These are phyloP conservation scores for Nudaria mundana DNA, from an alignment of 2,888 invertebrate species.

Conservation along the genomic window DNA sequence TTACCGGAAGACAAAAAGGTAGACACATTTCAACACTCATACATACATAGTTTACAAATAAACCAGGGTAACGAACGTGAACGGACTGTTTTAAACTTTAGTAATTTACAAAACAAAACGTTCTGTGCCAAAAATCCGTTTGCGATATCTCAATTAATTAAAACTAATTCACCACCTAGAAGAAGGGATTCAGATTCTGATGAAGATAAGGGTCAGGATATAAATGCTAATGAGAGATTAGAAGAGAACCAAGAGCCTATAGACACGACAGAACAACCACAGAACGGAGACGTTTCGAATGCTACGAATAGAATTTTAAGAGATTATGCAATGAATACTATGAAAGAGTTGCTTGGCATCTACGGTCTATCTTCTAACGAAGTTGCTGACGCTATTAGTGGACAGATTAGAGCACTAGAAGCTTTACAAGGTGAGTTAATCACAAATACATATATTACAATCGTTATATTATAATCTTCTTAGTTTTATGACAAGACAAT, in stretches of 20 bases:
- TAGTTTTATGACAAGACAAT: conserved; percentile 17
- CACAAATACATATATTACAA: conserved; percentile 17
- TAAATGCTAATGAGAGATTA: conserved; percentile 71
- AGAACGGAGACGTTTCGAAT: conserved; percentile 67
- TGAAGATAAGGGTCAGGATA: conserved; percentile 74
- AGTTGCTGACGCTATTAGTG: conserved; percentile 85
- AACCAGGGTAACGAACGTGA: conserved; percentile 60
- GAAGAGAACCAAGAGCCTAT: conserved; percentile 57
- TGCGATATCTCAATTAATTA: conserved; percentile 79
- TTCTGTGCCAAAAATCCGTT: conserved; percentile 81
- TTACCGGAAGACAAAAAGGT: conserved; percentile 68
- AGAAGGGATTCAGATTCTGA: conserved; percentile 77
- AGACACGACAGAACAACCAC: conserved; percentile 54
- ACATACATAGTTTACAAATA: conserved; percentile 75
- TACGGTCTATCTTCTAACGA: conserved; percentile 87
- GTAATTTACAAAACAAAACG: conserved; percentile 74
- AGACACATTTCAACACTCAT: conserved; percentile 74
- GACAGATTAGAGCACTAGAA: conserved; percentile 84
- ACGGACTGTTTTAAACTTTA: conserved; percentile 71
- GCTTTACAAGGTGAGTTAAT: conserved; percentile 84
- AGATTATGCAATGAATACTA: conserved; percentile 89
- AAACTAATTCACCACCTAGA: conserved; percentile 76
- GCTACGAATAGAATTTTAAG: conserved; percentile 84
- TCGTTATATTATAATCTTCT: conserved; percentile 15
- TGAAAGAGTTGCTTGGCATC: conserved; percentile 88